Evolutionary conservation across 2,797 vertebrate genomes (phyloP).

Genomic region (Pyrocephalus nanus): DNA sequence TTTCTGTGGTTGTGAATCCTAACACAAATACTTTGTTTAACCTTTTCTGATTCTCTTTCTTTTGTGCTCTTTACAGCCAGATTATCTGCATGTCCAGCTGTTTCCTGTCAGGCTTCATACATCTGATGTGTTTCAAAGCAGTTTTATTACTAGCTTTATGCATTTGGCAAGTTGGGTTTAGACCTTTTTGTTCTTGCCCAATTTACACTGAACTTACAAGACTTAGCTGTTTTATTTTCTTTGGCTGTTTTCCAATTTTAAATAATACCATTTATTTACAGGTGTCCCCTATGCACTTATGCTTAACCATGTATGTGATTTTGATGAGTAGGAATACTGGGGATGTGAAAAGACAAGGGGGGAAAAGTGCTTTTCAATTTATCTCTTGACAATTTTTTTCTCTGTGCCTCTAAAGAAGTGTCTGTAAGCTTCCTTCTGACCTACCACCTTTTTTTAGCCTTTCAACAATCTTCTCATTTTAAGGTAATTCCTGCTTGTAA

Average conservation of each 20-base stretch:
- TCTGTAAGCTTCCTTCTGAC: not conserved
- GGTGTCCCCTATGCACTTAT: not conserved
- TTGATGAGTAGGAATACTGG: not conserved
- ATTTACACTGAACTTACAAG: not conserved
- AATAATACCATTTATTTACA: not conserved
- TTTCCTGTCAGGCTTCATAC: conserved; percentile 28
- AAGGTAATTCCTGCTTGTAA: not conserved
- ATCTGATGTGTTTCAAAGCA: not conserved
- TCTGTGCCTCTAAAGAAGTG: not conserved
- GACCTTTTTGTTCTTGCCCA: not conserved
- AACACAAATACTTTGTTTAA: conserved; percentile 12
- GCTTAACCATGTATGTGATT: not conserved
- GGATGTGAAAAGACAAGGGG: not conserved
- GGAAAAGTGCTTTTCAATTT: not conserved
- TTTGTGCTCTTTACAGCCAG: conserved; percentile 5
- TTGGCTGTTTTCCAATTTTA: not conserved
- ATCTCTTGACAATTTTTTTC: not conserved
- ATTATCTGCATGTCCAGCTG: not conserved
- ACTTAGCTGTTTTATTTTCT: not conserved
- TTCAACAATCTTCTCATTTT: not conserved
- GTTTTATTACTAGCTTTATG: conserved; percentile 17
- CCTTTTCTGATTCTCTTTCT: not conserved
- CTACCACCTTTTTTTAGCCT: not conserved
- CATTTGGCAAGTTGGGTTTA: not conserved
- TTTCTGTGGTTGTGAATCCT: not conserved